These are phyloP conservation scores for Maylandia zebra DNA, from an alignment of 2,113 vertebrate genomes.

Conservation along the genomic window DNA sequence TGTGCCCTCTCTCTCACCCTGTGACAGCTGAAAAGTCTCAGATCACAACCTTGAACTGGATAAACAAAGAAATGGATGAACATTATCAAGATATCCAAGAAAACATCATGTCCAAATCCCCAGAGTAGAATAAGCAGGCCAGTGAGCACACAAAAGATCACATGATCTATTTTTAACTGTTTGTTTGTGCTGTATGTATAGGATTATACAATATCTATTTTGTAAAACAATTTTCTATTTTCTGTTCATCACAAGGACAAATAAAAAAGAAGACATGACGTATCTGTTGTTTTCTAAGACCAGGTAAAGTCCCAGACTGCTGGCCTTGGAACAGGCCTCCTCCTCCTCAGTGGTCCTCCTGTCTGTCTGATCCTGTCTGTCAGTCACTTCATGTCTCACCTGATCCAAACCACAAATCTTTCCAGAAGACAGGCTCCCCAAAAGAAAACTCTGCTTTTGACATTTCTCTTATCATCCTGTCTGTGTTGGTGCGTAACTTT, in stretches of 20 bases:
- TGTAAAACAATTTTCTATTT: background rate
- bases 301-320: background rate
- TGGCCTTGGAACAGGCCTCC: background rate
- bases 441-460: background rate
- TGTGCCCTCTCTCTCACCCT: background rate
- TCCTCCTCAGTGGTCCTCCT: background rate
- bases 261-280: background rate
- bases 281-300: background rate
- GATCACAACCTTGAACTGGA: background rate
- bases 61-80: background rate
- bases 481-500: background rate
- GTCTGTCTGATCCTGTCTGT: background rate
- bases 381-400: background rate
- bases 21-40: background rate
- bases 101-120: accelerated
- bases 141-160: background rate
- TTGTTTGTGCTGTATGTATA: background rate
- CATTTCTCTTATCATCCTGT: background rate
- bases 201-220: background rate
- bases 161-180: background rate
- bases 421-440: background rate
- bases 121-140: background rate
- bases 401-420: background rate
- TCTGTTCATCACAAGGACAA: background rate
- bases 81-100: background rate